phyloP scores from a whole-genome alignment of 1,140 invertebrate species.

The Ectropis grisescens region DNA sequence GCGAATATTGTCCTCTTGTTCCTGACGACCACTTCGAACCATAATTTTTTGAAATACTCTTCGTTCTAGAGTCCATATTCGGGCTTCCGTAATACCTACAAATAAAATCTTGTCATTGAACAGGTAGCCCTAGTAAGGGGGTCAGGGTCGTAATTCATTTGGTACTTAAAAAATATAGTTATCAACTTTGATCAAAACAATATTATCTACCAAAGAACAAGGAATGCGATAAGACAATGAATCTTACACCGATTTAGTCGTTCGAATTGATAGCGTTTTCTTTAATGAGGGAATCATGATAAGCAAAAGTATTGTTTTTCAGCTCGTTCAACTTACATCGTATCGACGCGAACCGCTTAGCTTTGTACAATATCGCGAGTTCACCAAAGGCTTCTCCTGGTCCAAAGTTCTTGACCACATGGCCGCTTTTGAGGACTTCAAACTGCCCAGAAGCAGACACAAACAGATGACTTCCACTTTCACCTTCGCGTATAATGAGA shows the following conservation, averaged over 20 bases:
- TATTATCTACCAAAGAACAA: too few relatives aligned
- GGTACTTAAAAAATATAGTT: too few relatives aligned
- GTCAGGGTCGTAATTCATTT: too few relatives aligned
- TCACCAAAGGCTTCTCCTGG: constrained; percentile 93
- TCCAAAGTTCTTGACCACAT: constrained; percentile 83
- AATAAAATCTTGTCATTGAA: too few relatives aligned
- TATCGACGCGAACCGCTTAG: constrained; percentile 88
- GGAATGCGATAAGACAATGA: too few relatives aligned
- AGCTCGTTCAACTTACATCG: constrained; percentile 70
- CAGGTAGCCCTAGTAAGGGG: background rate
- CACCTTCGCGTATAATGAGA: constrained; percentile 90
- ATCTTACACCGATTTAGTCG: too few relatives aligned
- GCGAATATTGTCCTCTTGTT: constrained; percentile 85
- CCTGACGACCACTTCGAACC: constrained; percentile 83
- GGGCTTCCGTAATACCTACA: constrained; percentile 84
- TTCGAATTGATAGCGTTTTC: too few relatives aligned
- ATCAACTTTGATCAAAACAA: too few relatives aligned
- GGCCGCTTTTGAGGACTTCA: constrained; percentile 86
- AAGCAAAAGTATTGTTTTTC: constrained; percentile 2
- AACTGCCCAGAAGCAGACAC: constrained; percentile 88
- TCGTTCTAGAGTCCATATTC: constrained; percentile 90
- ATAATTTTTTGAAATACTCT: constrained; percentile 91
- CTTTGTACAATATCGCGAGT: constrained; percentile 93
- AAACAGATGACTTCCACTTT: constrained; percentile 84
- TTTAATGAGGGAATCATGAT: background rate